phyloP scores from a whole-genome alignment of 2,888 invertebrate genomes.

The Leptogaster cylindrica region DNA sequence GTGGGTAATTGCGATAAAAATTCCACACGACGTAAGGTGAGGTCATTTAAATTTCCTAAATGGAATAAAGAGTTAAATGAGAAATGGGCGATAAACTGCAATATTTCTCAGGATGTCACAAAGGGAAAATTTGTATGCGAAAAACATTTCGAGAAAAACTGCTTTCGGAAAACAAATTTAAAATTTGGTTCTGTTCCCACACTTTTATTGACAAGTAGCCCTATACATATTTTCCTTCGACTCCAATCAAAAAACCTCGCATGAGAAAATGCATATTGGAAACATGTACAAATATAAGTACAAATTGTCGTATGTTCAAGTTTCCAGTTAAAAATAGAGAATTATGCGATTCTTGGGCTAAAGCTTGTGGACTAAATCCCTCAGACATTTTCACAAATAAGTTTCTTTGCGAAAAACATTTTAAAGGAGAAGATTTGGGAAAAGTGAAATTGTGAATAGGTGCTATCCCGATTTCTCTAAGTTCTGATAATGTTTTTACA shows the following conservation, averaged over 20 bases:
- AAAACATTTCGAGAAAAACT: neutral
- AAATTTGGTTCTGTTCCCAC: neutral
- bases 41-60: too few relatives aligned
- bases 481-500: too few relatives aligned
- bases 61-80: neutral
- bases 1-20: neutral
- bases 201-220: too few relatives aligned
- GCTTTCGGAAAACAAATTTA: neutral
- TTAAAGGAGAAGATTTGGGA: neutral
- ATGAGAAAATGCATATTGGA: neutral
- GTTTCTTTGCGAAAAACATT: neutral
- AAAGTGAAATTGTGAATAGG: neutral
- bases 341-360: neutral
- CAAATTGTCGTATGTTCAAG: neutral
- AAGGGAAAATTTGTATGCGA: neutral
- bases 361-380: neutral
- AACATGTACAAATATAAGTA: neutral
- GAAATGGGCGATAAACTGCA: neutral
- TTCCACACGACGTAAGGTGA: neutral
- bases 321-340: neutral
- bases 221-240: too few relatives aligned
- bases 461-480: neutral
- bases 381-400: neutral
- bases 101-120: neutral
- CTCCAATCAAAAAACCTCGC: neutral